These are phyloP conservation scores for Trididemnum nubilum DNA, from an alignment of 23 tunicate species.

Conservation along the genomic window DNA sequence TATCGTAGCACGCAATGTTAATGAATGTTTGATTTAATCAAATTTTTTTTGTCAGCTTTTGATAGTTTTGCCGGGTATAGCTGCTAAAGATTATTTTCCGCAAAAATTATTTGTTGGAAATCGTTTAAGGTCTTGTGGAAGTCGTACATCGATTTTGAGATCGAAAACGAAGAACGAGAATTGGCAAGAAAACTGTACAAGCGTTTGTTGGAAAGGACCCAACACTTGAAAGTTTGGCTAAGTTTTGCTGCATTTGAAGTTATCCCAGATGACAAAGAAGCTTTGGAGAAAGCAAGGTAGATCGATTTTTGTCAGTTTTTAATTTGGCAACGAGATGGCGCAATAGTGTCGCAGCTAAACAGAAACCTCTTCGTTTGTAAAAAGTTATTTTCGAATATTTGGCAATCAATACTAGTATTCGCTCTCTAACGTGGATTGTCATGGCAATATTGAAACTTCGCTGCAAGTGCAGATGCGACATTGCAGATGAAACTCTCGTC, in stretches of 20 bases:
- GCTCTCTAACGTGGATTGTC: no score
- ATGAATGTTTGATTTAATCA: no score
- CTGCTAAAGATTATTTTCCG: no score
- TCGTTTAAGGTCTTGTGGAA: slow-evolving; percentile 84
- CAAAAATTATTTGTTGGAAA: no score
- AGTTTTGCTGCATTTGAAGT: slow-evolving; percentile 81
- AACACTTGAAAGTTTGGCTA: slow-evolving; percentile 90
- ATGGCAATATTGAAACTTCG: no score
- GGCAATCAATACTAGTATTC: neutral
- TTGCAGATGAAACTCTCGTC: no score
- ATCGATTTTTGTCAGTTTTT: no score
- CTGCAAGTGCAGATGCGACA: no score
- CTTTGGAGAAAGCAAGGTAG: slow-evolving; percentile 55
- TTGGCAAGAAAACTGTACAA: slow-evolving; percentile 71
- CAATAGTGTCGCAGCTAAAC: neutral
- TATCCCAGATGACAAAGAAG: slow-evolving; percentile 31
- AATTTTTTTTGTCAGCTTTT: no score
- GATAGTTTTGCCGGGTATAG: no score
- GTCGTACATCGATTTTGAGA: slow-evolving; percentile 92
- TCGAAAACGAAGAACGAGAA: slow-evolving; percentile 73
- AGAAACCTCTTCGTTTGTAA: neutral
- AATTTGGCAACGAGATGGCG: no score
- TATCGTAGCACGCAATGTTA: no score
- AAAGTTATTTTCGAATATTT: neutral
- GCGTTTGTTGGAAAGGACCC: slow-evolving; percentile 80